Conservation (phyloP, 2,888 invertebrate species). For the Deroplatys truncata region DNA sequence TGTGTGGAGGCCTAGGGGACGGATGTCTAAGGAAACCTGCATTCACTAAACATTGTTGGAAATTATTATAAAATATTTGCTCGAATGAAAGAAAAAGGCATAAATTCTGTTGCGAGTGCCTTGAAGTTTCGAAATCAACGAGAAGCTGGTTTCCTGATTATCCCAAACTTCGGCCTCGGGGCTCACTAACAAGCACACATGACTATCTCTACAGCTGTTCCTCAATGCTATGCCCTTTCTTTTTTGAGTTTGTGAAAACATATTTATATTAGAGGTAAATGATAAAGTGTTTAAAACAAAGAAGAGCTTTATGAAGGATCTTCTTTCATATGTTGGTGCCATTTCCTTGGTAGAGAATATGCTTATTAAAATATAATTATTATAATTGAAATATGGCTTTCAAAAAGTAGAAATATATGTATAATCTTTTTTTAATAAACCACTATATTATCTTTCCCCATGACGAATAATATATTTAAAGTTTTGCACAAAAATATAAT, state of each 20-base stretch:
- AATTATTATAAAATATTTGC: not conserved
- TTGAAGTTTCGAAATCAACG: not conserved
- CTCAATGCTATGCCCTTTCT: constrained; percentile 32
- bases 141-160: not conserved
- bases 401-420: constrained; percentile 17
- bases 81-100: not conserved
- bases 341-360: constrained; percentile 20
- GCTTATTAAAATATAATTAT: constrained; percentile 14
- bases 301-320: constrained; percentile 19
- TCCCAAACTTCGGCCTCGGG: constrained; percentile 11
- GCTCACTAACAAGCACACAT: constrained; percentile 32
- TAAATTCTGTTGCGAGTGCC: not conserved
- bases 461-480: not conserved
- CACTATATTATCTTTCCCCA: constrained; percentile 9
- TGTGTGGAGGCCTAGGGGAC: constrained; percentile 30
- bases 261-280: constrained; percentile 24
- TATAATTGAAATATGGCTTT: constrained; percentile 23
- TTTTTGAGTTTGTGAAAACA: constrained; percentile 24
- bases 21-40: not conserved
- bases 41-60: not conserved
- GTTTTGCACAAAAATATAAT: constrained; percentile 10
- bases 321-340: constrained; percentile 28
- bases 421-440: constrained; percentile 16
- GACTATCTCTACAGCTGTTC: constrained; percentile 29
- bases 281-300: constrained; percentile 19